Conservation (phyloP, 2,113 vertebrate species). For the Dermatemys mawii region DNA sequence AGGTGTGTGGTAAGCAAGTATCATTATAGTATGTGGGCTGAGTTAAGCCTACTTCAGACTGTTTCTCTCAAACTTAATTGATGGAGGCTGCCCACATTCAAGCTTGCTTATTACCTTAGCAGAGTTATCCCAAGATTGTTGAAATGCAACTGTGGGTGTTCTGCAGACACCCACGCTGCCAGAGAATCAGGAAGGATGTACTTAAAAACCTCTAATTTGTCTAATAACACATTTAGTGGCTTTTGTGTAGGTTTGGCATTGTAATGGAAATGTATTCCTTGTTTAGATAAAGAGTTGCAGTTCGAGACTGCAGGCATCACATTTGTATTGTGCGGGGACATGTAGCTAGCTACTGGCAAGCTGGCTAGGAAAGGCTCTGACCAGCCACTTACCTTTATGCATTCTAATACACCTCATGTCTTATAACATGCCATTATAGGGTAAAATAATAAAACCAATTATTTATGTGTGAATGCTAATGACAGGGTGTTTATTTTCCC, state of each 20-base stretch:
- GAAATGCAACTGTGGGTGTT: slow-evolving; percentile 75
- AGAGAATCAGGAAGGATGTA: slow-evolving; percentile 78
- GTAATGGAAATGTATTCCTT: slow-evolving; percentile 70
- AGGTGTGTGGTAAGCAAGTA: slow-evolving; percentile 42
- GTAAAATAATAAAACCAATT: not conserved
- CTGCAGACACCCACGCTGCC: slow-evolving; percentile 68
- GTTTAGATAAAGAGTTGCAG: slow-evolving; percentile 59
- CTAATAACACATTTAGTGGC: slow-evolving; percentile 79
- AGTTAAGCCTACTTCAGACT: slow-evolving; percentile 57
- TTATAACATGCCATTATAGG: not conserved
- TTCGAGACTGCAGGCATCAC: not conserved
- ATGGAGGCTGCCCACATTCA: slow-evolving; percentile 64
- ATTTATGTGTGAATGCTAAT: not conserved
- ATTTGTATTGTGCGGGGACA: slow-evolving; percentile 22
- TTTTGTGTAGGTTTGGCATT: slow-evolving; percentile 77
- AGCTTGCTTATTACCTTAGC: slow-evolving; percentile 69
- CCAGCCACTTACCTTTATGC: not conserved
- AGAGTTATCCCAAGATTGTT: slow-evolving; percentile 63
- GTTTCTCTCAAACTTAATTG: slow-evolving; percentile 65
- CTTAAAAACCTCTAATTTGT: slow-evolving; percentile 81
- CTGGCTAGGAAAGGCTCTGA: not conserved
- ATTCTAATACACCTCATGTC: not conserved
- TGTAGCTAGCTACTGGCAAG: slow-evolving; percentile 3
- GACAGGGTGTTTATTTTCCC: not conserved
- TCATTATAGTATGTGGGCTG: slow-evolving; percentile 49